Conservation (phyloP, 2,113 vertebrate genomes). For the Alces alces region DNA sequence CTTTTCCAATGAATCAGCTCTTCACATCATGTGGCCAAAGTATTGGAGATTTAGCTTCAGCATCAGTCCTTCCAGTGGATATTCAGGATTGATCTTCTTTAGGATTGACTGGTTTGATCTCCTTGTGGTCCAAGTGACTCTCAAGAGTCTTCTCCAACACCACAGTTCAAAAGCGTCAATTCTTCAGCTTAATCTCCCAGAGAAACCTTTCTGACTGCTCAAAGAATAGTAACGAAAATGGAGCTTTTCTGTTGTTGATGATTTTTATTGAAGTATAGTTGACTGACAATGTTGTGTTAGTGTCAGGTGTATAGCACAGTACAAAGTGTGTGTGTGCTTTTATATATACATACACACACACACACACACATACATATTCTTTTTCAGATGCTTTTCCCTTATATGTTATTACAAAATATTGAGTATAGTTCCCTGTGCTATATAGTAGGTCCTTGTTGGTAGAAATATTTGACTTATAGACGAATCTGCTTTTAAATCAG, state of each 20-base stretch:
- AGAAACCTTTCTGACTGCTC: not conserved
- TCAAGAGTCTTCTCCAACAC: not conserved
- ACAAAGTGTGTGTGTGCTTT: not conserved
- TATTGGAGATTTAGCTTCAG: not conserved
- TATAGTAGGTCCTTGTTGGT: not conserved
- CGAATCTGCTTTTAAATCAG: not conserved
- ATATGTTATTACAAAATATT: not conserved
- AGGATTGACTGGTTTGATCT: not conserved
- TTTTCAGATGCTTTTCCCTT: not conserved
- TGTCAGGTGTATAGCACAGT: not conserved
- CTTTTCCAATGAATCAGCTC: not conserved
- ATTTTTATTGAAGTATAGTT: not conserved
- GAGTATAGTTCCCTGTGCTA: not conserved
- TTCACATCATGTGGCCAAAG: not conserved
- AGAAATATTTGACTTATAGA: conserved; percentile 5
- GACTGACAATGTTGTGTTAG: not conserved
- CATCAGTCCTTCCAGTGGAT: not conserved
- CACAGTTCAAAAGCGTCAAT: not conserved
- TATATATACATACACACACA: not conserved
- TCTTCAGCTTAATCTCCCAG: not conserved
- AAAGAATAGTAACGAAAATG: not conserved
- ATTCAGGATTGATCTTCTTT: not conserved
- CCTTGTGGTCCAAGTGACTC: not conserved
- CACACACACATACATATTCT: not conserved
- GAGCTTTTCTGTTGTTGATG: not conserved